Evolutionary conservation across 2,888 invertebrate species (phyloP).

Genomic region (Diloba caeruleocephala): DNA sequence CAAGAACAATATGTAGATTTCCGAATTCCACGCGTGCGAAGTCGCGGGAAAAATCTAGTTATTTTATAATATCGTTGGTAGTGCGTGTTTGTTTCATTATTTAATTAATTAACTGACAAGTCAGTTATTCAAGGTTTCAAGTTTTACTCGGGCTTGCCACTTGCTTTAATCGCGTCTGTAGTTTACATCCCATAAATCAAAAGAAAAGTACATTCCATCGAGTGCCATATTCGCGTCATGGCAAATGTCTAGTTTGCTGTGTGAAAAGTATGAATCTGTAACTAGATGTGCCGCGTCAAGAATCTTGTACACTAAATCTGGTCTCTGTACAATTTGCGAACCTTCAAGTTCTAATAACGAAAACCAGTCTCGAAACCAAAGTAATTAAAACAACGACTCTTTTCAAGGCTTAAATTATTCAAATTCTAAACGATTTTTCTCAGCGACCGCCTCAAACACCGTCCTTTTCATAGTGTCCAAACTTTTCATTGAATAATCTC

Average conservation of each 20-base stretch:
- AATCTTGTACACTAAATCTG: neutral
- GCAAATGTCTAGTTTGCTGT: neutral
- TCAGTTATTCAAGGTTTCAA: too few species aligned
- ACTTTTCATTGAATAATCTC: conserved; percentile 58
- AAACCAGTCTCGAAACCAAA: conserved; percentile 16
- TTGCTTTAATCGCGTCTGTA: too few species aligned
- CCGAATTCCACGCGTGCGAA: too few species aligned
- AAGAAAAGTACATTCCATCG: neutral
- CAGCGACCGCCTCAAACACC: conserved; percentile 25
- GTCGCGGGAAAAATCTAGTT: too few species aligned
- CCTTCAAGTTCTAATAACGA: conserved; percentile 9
- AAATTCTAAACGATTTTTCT: conserved; percentile 50
- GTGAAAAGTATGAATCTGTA: neutral
- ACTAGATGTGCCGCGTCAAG: conserved; percentile 4
- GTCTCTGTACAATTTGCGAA: neutral
- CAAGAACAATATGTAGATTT: too few species aligned
- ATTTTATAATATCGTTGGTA: too few species aligned
- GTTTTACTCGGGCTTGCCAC: too few species aligned
- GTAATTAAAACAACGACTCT: conserved; percentile 43
- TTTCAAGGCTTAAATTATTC: conserved; percentile 39
- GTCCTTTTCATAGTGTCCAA: conserved; percentile 46
- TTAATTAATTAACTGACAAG: too few species aligned
- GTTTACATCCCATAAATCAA: too few species aligned
- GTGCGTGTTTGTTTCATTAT: too few species aligned
- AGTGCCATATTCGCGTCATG: neutral